These are phyloP conservation scores for Bruchidius siliquastri DNA, from an alignment of 2,888 invertebrate genomes.

Conservation along the genomic window DNA sequence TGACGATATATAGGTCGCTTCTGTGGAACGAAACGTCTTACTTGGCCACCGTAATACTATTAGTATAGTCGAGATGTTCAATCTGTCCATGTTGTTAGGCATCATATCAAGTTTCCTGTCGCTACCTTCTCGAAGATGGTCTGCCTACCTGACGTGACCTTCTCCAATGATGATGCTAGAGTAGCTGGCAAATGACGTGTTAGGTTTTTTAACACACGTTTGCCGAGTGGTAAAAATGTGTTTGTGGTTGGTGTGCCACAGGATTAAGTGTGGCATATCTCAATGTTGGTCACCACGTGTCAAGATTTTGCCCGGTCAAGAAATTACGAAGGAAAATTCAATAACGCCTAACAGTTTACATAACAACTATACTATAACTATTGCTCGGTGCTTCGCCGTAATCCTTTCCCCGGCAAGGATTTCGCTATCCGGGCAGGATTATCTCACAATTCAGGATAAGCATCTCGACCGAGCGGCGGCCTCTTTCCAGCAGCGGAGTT, in stretches of 20 bases:
- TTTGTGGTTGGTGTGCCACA: too few relatives aligned
- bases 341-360: not conserved
- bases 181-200: too few relatives aligned
- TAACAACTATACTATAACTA: not conserved
- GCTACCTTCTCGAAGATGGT: too few relatives aligned
- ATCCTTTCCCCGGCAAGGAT: not conserved
- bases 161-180: too few relatives aligned
- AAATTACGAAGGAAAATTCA: not conserved
- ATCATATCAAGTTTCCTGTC: too few relatives aligned
- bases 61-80: not conserved
- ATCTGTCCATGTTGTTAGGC: too few relatives aligned
- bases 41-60: not conserved
- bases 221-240: too few relatives aligned
- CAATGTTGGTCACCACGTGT: too few relatives aligned
- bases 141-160: too few relatives aligned
- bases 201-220: too few relatives aligned
- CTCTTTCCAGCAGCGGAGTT: not conserved
- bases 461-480: conserved; percentile 12
- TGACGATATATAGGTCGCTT: not conserved
- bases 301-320: too few relatives aligned
- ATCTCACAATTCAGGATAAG: conserved; percentile 18
- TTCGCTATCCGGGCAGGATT: not conserved
- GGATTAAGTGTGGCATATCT: too few relatives aligned
- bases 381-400: not conserved
- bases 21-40: not conserved